phyloP scores from a whole-genome alignment of 2,888 invertebrate species.

The Nephrocerus scutellatus region DNA sequence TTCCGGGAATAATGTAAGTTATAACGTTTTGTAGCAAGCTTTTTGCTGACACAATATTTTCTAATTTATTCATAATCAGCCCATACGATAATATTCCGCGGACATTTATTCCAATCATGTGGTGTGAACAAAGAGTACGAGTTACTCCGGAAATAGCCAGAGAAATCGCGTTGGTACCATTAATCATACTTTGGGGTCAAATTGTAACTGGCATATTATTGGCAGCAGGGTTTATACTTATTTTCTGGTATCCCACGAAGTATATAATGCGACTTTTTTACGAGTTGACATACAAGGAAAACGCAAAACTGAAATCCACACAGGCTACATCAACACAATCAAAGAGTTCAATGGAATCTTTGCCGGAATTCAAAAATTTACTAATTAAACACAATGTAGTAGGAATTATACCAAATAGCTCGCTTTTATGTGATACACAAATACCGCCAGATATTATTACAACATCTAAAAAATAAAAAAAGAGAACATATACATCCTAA shows the following conservation, averaged over 20 bases:
- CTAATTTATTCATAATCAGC: constrained; percentile 45
- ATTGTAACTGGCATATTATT: constrained; percentile 49
- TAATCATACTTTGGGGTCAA: constrained; percentile 52
- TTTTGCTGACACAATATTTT: constrained; percentile 26
- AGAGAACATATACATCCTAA: no score
- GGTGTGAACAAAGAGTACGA: constrained; percentile 65
- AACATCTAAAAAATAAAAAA: no score
- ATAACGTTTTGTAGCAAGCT: constrained; percentile 23
- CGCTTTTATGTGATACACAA: no score
- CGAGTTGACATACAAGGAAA: constrained; percentile 16
- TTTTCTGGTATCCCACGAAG: constrained; percentile 42
- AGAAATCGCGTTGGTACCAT: constrained; percentile 51
- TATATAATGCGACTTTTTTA: constrained; percentile 29
- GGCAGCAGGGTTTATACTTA: constrained; percentile 44
- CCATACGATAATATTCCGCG: constrained; percentile 57
- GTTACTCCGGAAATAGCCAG: constrained; percentile 53
- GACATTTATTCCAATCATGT: constrained; percentile 66
- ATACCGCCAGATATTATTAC: no score
- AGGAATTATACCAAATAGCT: no score
- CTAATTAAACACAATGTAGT: no score
- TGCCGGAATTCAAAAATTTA: no score
- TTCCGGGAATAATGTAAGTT: constrained; percentile 57
- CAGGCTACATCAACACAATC: no score
- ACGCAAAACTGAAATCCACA: no score
- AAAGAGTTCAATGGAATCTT: no score